These are phyloP conservation scores for Diarsia brunnea DNA, from an alignment of 2,888 invertebrate genomes.

Conservation along the genomic window DNA sequence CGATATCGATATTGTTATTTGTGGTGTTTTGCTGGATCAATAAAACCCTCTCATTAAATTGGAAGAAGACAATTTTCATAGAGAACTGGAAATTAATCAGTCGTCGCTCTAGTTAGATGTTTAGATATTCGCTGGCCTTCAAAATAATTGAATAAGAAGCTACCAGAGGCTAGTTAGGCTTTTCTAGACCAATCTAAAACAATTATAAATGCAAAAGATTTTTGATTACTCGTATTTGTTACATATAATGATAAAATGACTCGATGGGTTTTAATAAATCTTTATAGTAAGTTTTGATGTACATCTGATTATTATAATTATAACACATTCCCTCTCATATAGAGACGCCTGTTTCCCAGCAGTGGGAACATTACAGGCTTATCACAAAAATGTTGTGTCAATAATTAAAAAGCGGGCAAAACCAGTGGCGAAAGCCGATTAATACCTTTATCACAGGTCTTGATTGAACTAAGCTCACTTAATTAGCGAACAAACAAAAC, in stretches of 20 bases:
- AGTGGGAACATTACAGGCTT: no score
- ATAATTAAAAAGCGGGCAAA: neutral
- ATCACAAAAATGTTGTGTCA: neutral
- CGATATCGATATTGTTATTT: neutral
- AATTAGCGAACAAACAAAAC: conserved; percentile 19
- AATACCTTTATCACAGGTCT: neutral
- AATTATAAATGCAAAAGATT: neutral
- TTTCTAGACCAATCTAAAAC: neutral
- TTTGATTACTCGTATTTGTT: neutral
- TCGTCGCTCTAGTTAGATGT: neutral
- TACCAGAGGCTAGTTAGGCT: neutral
- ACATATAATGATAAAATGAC: neutral
- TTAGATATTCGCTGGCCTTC: neutral
- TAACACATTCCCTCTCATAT: neutral
- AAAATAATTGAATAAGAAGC: neutral
- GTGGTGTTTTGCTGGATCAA: neutral
- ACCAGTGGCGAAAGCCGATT: neutral
- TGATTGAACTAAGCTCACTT: neutral
- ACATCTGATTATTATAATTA: neutral
- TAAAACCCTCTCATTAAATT: neutral
- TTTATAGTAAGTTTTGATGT: neutral
- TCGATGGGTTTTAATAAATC: neutral
- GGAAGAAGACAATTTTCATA: neutral
- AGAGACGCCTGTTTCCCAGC: no score
- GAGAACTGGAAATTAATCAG: neutral